phyloP scores from a whole-genome alignment of 2,797 vertebrate genomes.

The Acestrorhynchus altus region DNA sequence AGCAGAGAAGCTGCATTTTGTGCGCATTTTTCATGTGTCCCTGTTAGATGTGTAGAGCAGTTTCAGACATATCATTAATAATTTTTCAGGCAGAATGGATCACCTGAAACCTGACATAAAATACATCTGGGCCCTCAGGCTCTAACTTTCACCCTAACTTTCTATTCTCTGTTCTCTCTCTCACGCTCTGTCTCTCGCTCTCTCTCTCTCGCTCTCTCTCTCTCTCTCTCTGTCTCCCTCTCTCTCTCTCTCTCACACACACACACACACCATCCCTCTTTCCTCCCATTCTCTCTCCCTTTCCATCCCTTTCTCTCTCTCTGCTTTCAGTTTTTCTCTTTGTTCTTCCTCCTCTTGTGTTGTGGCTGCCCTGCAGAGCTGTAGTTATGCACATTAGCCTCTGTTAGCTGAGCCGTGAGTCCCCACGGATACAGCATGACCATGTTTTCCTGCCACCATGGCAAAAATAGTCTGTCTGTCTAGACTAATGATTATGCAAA shows the following conservation, averaged over 20 bases:
- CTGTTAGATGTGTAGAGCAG: no score
- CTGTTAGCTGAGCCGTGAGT: conserved; percentile 38
- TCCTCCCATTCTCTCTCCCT: conserved; percentile 30
- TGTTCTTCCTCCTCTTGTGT: conserved; percentile 63
- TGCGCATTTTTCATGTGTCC: no score
- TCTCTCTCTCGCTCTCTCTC: not conserved
- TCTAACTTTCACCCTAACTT: no score
- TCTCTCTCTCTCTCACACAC: not conserved
- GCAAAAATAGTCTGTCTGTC: conserved; percentile 24
- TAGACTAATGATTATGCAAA: conserved; percentile 41
- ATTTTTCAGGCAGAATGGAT: no score
- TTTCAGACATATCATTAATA: no score
- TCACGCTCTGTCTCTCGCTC: not conserved
- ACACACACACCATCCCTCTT: conserved; percentile 61
- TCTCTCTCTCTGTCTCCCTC: not conserved
- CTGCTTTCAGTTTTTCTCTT: conserved; percentile 69
- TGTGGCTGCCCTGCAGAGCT: conserved; percentile 73
- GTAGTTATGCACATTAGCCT: conserved; percentile 41
- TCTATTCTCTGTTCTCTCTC: no score
- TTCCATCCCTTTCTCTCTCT: conserved; percentile 59
- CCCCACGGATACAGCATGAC: conserved; percentile 20
- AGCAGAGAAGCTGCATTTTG: no score
- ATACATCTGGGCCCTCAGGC: no score
- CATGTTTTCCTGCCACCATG: conserved; percentile 29
- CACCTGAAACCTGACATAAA: no score